These are phyloP conservation scores for Lanius collurio DNA, from an alignment of 2,113 vertebrate species.

Conservation along the genomic window DNA sequence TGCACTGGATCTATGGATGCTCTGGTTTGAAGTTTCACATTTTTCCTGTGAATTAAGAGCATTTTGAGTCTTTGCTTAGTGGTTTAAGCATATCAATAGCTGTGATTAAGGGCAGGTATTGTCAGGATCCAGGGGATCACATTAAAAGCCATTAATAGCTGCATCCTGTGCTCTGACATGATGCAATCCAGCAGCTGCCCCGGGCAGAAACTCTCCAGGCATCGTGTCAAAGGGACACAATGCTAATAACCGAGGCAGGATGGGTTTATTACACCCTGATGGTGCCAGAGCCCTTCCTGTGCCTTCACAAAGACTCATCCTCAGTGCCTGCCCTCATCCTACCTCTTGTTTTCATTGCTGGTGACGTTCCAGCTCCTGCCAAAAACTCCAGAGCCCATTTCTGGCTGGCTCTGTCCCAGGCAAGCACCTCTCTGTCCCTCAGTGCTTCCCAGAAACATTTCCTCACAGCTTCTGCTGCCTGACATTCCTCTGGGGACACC, in stretches of 20 bases:
- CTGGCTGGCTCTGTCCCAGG: neutral
- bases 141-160: constrained; percentile 26
- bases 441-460: neutral
- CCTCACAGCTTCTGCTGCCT: neutral
- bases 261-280: neutral
- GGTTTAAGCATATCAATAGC: neutral
- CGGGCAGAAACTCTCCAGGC: neutral
- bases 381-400: neutral
- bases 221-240: neutral
- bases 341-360: neutral
- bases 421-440: neutral
- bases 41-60: neutral
- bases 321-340: neutral
- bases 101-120: neutral
- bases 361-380: neutral
- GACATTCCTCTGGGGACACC: fast-evolving
- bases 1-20: neutral
- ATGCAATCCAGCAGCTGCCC: constrained; percentile 17
- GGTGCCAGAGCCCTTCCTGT: neutral
- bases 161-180: neutral
- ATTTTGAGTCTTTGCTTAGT: neutral
- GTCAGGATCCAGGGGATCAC: neutral
- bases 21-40: neutral
- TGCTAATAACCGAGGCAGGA: neutral
- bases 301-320: neutral